Percentiles rank a stretch among this genome's conserved stretches.
These are phyloP conservation scores for Heliconius ismenius DNA, from an alignment of 2,888 invertebrate genomes.

Conservation along the genomic window DNA sequence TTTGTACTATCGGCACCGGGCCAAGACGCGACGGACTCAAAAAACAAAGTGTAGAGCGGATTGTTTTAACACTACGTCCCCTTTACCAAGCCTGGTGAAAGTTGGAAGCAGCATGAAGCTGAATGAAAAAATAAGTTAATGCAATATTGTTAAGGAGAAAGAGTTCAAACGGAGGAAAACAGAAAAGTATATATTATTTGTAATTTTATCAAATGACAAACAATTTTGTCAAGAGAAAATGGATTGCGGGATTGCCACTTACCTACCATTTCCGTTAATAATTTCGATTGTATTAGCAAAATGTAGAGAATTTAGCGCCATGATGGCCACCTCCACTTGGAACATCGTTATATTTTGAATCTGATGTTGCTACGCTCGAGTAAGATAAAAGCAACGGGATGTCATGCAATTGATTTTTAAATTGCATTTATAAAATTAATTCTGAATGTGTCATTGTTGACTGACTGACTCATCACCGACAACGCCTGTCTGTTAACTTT, in stretches of 20 bases:
- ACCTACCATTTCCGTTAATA: background rate
- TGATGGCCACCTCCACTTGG: background rate
- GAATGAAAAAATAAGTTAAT: too few relatives aligned
- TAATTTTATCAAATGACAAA: background rate
- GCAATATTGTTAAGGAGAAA: too few relatives aligned
- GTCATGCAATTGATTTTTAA: slow-evolving; percentile 38
- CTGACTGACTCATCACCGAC: slow-evolving; percentile 58
- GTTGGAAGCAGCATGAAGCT: too few relatives aligned
- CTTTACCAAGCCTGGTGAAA: too few relatives aligned
- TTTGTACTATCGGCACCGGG: too few relatives aligned
- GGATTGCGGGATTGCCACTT: background rate
- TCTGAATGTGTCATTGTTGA: slow-evolving; percentile 40
- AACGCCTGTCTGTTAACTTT: slow-evolving; percentile 50
- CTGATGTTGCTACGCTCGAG: slow-evolving; percentile 36
- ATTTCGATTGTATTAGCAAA: background rate
- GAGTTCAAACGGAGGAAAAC: background rate
- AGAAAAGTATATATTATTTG: background rate
- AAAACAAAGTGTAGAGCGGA: too few relatives aligned
- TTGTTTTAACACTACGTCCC: too few relatives aligned
- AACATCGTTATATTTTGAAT: slow-evolving; percentile 20
- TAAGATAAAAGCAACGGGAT: slow-evolving; percentile 43
- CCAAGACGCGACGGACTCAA: too few relatives aligned
- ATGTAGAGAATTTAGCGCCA: background rate
- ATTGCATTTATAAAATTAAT: slow-evolving; percentile 44
- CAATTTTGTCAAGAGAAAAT: too few relatives aligned